Evolutionary conservation across 2,797 vertebrate genomes (phyloP), one percentile per base, ranked within the genome.

Genomic region (Phalloptychus januarius): DNA sequence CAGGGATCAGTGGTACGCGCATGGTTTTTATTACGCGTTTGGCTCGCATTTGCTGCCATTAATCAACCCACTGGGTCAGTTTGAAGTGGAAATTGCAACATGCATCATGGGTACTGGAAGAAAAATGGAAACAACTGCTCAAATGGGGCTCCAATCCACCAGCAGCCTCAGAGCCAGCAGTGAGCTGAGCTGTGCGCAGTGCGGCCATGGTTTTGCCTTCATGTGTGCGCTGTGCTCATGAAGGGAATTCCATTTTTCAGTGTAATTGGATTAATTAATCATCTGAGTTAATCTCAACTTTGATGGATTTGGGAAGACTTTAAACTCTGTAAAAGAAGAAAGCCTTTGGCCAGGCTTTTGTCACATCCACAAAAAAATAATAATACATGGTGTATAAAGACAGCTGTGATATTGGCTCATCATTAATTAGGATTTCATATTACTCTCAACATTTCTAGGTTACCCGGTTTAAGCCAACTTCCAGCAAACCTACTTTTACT

Each of bases 221-320:
- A 2, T 42, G 25, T 74, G 38, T 74, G 72, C 44, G 2, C 71
- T 40, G 33, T 25, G 15, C 28, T 42, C 7, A 42, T 36, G n/a
- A 42, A 73, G 11, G 50, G 5, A 56, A 74, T 4, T 56, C 23
- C 54, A 18, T 20, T 63, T 45, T 74, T 75, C 25, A 36, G 58
- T 46, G 40, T 75, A 63, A 75, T 46, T 61, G 42, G 56, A 46
- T 75, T 63, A 36, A 75, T 75, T 61, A 75, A 63, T 61, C 56
- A 72, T 40, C 23, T 58, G 52, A 52, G 33, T 72, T 63, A 48
- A 78, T 45, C 54, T 72, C 13, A 25, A 72, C 25, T 0, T 40
- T 5, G 0, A 38, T 74, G 25, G 23, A 54, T 74, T 56, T 56
- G 38, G 23, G n/a, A 56, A 56, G 25, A 25, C 25, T 78, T 77